Evolutionary conservation across 1,140 invertebrate species (phyloP).

Genomic region (Agraylea sexmaculata): DNA sequence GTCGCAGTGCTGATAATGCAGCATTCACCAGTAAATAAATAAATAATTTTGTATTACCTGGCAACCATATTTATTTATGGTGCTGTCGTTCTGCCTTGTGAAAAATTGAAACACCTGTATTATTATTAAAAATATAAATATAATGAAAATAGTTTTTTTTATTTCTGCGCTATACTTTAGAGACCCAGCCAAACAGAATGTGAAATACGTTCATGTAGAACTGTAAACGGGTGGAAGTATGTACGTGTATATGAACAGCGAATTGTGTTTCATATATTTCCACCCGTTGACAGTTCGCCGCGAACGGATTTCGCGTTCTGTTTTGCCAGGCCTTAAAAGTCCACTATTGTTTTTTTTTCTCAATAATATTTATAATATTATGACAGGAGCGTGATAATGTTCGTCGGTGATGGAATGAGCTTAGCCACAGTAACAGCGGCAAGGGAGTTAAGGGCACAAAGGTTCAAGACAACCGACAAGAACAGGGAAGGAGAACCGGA

Average conservation of each 20-base stretch:
- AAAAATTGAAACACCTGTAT: too few relatives aligned
- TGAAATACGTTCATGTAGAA: too few relatives aligned
- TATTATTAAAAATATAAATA: too few relatives aligned
- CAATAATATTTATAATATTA: conserved; percentile 13
- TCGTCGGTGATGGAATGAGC: conserved; percentile 75
- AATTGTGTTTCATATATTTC: conserved; percentile 1
- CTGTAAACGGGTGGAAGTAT: neutral
- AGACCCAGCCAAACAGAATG: too few relatives aligned
- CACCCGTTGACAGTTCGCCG: neutral
- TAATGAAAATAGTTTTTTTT: too few relatives aligned
- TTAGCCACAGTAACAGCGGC: conserved; percentile 63
- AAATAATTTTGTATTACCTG: too few relatives aligned
- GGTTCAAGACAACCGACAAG: conserved; percentile 8
- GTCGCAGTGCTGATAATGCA: too few relatives aligned
- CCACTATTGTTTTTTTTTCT: conserved; percentile 5
- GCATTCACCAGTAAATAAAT: too few relatives aligned
- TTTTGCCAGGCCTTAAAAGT: conserved; percentile 7
- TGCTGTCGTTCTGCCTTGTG: too few relatives aligned
- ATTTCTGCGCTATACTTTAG: too few relatives aligned
- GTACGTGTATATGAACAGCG: neutral
- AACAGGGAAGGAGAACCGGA: conserved; percentile 47
- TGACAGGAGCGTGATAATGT: conserved; percentile 52
- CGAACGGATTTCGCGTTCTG: neutral
- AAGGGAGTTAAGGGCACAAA: conserved; percentile 36
- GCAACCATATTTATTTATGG: too few relatives aligned